Evolutionary conservation across 2,888 invertebrate species (phyloP).

Genomic region (Beris chalybata): DNA sequence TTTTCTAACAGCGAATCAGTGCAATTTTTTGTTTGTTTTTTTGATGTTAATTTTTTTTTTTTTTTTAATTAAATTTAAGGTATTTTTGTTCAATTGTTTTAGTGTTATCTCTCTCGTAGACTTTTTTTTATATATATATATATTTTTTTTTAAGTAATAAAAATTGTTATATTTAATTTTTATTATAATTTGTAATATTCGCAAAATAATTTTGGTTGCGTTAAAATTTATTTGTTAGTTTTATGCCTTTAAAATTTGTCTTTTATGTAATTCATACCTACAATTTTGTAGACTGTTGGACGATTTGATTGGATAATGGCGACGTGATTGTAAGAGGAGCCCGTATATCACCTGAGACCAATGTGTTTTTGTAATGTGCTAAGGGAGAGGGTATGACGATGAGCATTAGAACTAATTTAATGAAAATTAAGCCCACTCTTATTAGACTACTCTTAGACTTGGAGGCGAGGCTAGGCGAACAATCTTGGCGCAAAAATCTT

Average conservation of each 20-base stretch:
- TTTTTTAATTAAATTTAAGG: slow-evolving; percentile 8
- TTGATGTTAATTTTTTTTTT: slow-evolving; percentile 4
- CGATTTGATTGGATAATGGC: no score
- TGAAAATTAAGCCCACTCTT: no score
- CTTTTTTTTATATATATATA: background rate
- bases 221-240: slow-evolving; percentile 3
- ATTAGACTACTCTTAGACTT: no score
- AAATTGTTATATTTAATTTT: background rate
- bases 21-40: slow-evolving; percentile 25
- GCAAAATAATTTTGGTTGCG: slow-evolving; percentile 24
- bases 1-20: slow-evolving; percentile 32
- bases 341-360: no score
- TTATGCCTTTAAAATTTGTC: background rate
- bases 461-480: no score
- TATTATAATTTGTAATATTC: slow-evolving; percentile 6
- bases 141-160: slow-evolving; percentile 17
- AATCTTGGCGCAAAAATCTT: no score
- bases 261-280: background rate
- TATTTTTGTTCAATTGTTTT: slow-evolving; percentile 16
- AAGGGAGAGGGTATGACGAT: no score
- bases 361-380: no score
- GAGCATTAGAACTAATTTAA: no score
- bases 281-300: no score
- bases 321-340: no score
- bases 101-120: slow-evolving; percentile 26